Evolutionary conservation across 2,888 invertebrate species (phyloP), one percentile per base, ranked within the genome.

Genomic region (Slavum lentiscoides): DNA sequence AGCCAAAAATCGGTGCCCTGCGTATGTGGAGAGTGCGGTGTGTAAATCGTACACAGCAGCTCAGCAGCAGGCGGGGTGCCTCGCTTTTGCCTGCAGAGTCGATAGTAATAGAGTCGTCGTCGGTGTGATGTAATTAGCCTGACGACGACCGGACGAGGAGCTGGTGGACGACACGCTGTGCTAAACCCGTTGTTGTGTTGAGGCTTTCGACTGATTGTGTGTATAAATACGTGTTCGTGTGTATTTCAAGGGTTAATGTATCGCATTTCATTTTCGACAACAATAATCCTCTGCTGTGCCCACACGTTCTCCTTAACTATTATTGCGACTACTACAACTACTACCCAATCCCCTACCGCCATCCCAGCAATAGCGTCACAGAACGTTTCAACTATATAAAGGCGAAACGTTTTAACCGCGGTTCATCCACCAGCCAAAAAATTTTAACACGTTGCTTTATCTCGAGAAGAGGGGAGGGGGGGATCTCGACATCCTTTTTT

Each of bases 131-230:
- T 67, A 75, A 75, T 75, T 75, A 75, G 74, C 74, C 39, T 21
- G 19, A 30, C 55, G 66, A 64, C 21, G 37, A 74, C 74, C 39
- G 37, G 19, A 30, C 55, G 66, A 64, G 37, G 37, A 74, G 64
- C 7, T 39, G n/a, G 62, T 37, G 30, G 30, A 30, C 77, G 61
- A 15, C 77, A 77, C 70, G 77, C 77, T 77, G 77, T 77, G 77
- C 77, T 70, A n/a, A 77, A 77, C 77, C 70, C 77, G 69, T 77
- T 70, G 30, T 30, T 30, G 30, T 4, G 30, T 4, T 30, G 59
- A 53, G 53, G 17, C 30, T 30, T 30, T 30, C 30, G 30, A 30
- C 30, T 68, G 59, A 17, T 59, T 43, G 23, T 49, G 30, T 1
- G 19, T 39, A n/a, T 39, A 43, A n/a, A 66, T 66, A 61, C 39